Percentiles rank a stretch among this genome's conserved stretches.
Evolutionary conservation across 2,113 vertebrate species (phyloP).

Genomic region (Lathamus discolor): DNA sequence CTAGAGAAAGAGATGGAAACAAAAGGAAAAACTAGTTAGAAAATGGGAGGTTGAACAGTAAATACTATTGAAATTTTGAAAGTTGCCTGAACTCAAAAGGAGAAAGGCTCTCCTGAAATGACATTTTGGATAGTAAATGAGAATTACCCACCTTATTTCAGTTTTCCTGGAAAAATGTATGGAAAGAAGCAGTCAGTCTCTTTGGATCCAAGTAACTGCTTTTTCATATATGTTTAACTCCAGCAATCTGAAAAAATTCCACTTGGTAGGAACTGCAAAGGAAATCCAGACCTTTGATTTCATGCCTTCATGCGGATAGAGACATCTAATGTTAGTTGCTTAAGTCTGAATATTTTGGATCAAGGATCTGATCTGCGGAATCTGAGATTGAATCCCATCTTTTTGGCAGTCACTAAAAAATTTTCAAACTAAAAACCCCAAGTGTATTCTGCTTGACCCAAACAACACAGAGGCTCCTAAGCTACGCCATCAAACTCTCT

Average conservation of each 20-base stretch:
- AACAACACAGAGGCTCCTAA: background rate
- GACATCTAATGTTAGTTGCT: background rate
- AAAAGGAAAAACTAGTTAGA: background rate
- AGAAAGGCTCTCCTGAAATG: background rate
- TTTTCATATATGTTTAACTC: background rate
- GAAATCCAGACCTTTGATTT: slow-evolving; percentile 10
- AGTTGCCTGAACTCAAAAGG: background rate
- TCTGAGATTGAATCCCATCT: background rate
- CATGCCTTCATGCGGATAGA: background rate
- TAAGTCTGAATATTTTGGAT: background rate
- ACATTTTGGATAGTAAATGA: background rate
- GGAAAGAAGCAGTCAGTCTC: background rate
- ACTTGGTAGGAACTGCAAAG: background rate
- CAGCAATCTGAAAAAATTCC: background rate
- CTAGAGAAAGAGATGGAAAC: background rate
- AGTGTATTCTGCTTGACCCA: background rate
- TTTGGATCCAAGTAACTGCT: background rate
- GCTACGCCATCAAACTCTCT: background rate
- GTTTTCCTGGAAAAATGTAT: background rate
- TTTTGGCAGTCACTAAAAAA: background rate
- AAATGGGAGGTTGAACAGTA: background rate
- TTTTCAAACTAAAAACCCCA: background rate
- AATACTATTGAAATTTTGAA: background rate
- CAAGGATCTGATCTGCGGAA: background rate
- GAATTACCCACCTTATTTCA: background rate